A percentile compares a stretch with the other conserved stretches of the same genome.
These are phyloP conservation scores for Cochlearius cochlearius DNA, from an alignment of 2,113 vertebrate genomes.

Conservation along the genomic window DNA sequence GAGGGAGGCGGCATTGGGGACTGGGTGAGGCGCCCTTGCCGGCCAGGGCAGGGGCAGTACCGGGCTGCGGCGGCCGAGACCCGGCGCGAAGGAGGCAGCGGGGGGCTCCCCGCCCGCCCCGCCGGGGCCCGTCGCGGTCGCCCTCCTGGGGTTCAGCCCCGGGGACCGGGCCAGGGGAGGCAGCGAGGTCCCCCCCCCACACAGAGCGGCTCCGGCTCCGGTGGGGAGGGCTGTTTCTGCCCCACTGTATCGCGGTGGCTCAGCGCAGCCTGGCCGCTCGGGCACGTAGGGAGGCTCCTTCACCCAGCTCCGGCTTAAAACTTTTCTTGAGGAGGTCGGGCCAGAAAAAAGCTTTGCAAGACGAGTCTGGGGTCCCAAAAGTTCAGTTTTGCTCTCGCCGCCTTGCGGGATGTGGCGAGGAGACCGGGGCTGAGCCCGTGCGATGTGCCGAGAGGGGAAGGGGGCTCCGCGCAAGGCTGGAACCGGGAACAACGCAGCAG, in stretches of 20 bases:
- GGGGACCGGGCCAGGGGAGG: neutral
- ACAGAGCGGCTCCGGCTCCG: accelerated
- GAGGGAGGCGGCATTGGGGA: neutral
- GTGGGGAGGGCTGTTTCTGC: neutral
- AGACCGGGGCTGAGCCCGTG: neutral
- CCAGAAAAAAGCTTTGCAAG: neutral
- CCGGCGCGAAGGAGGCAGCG: accelerated
- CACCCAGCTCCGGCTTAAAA: neutral
- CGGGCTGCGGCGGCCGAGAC: neutral
- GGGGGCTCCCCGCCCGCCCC: accelerated
- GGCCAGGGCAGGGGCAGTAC: neutral
- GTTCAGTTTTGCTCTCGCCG: neutral
- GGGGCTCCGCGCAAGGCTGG: neutral
- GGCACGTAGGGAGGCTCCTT: neutral
- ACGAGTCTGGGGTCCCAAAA: neutral
- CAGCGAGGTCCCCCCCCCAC: accelerated
- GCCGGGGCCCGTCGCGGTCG: accelerated
- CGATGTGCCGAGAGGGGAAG: neutral
- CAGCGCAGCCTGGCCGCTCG: neutral
- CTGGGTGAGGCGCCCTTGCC: neutral
- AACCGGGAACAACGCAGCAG: neutral
- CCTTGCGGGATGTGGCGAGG: neutral
- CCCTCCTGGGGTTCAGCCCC: neutral
- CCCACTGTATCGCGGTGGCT: neutral
- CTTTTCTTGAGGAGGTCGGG: neutral